Conservation (phyloP, 2,797 vertebrate species). For the Anguilla pacifica region DNA sequence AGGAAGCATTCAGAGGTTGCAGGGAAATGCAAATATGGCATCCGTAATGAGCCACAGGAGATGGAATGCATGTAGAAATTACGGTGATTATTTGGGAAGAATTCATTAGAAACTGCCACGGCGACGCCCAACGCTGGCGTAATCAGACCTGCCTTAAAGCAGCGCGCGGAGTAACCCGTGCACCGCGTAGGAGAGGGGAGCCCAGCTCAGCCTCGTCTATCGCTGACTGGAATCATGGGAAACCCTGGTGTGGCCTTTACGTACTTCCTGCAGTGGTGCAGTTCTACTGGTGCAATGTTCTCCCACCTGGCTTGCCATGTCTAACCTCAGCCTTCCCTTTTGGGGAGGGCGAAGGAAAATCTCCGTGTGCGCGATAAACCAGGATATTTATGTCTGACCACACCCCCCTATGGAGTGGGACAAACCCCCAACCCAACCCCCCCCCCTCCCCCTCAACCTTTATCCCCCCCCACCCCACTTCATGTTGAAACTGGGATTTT, state of each 20-base stretch:
- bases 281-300: not conserved
- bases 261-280: conserved; percentile 9
- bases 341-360: not conserved
- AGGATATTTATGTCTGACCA: conserved; percentile 31
- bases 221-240: conserved; percentile 25
- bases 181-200: not conserved
- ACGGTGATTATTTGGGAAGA: conserved; percentile 7
- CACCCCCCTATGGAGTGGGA: not conserved
- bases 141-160: not conserved
- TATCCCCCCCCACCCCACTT: conserved; percentile 35
- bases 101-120: conserved; percentile 2
- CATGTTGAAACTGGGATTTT: conserved; percentile 55
- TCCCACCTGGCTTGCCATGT: not conserved
- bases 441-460: conserved; percentile 31
- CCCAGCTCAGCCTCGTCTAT: not conserved
- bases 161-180: not conserved
- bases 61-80: not conserved
- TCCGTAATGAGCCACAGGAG: conserved; percentile 14
- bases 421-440: not conserved
- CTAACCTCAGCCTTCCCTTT: conserved; percentile 6
- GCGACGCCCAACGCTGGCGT: not conserved
- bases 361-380: not conserved
- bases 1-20: conserved; percentile 15
- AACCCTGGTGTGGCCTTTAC: conserved; percentile 23
- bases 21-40: conserved; percentile 14